Base-by-base conservation (phyloP, 2,797 vertebrate species). In the Pogoniulus pusillus region DNA sequence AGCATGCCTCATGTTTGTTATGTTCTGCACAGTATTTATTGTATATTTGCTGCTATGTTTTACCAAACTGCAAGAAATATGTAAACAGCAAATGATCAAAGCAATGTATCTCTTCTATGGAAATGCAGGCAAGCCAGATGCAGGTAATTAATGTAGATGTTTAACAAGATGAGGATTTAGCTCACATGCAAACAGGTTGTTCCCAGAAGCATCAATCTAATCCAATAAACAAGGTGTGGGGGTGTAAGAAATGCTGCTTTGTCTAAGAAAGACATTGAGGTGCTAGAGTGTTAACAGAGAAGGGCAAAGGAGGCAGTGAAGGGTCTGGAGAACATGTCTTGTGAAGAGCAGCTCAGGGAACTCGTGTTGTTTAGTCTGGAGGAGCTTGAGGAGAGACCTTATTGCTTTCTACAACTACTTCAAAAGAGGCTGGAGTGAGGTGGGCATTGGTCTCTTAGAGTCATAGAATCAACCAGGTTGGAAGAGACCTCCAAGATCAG, bases 71-170 rank as follows among this genome's bases (percentile, higher is more conserved):
- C 79, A 41, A 92, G 92, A 41, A 91, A 93, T 51, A 82, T 51
- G 74, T 62, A 93, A 96, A 95, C 91, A 95, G 64, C 77, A 39
- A 94, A 64, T 35, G 87, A 95, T 96, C 92, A 95, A 94, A 96
- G 93, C 91, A 81, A 62, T 69, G 16, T 16, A 89, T 64, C 80
- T 73, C 66, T 32, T 39, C 35, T 53, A 19, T 68, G 20, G 39
- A 60, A 83, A 93, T 60, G 82, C 91, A 68, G 76, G 87, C 29
- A 11, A 94, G 93, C 14, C 94, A 94, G 95, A 95, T 95, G 92
- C 94, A 96, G 91, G 93, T 87, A 94, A 96, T 95, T 95, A 96
- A 94, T 94, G 93, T 89, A 91, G 95, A 87, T 91, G 89, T 92
- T 95, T 39, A 93, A 77, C 89, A 85, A 70, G 91, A 78, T 35